Evolutionary conservation across 37 sponge, comb jelly and placozoan genomes (phyloP).

Genomic region (Dysidea cf. avara): DNA sequence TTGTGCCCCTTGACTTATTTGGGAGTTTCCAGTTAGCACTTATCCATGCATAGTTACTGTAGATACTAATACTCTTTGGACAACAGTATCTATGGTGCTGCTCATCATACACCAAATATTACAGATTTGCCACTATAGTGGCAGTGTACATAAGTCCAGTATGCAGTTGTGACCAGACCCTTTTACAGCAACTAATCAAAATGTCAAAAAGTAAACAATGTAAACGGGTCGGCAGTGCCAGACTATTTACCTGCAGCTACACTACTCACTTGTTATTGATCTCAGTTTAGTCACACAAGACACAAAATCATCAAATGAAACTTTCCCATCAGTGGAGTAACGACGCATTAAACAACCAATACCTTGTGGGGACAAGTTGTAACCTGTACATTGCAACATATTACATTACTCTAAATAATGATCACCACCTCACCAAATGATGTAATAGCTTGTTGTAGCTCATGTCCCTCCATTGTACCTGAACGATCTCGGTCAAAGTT

Average conservation of each 20-base stretch:
- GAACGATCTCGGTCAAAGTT: slow-evolving; percentile 73
- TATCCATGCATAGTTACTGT: no score
- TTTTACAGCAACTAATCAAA: no score
- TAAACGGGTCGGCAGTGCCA: neutral
- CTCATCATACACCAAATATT: no score
- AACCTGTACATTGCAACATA: slow-evolving; percentile 4
- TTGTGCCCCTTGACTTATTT: no score
- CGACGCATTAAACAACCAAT: slow-evolving; percentile 44
- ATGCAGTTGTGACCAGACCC: no score
- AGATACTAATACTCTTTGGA: no score
- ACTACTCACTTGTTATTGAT: slow-evolving; percentile 61
- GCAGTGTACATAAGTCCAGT: no score
- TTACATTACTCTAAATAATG: no score
- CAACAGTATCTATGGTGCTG: no score
- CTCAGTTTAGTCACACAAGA: slow-evolving; percentile 61
- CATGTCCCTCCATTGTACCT: slow-evolving; percentile 71
- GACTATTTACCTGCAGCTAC: no score
- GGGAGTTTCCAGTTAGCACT: no score
- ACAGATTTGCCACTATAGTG: no score
- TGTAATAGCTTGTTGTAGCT: slow-evolving; percentile 72
- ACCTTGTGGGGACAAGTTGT: slow-evolving; percentile 57
- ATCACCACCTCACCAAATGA: slow-evolving; percentile 83
- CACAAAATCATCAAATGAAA: slow-evolving; percentile 82
- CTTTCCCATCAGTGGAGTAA: slow-evolving; percentile 56
- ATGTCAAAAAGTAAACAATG: neutral